A percentile compares a stretch with the other conserved stretches of the same genome.
phyloP scores from a whole-genome alignment of 2,113 vertebrate genomes.

The Chaetodon trifascialis region DNA sequence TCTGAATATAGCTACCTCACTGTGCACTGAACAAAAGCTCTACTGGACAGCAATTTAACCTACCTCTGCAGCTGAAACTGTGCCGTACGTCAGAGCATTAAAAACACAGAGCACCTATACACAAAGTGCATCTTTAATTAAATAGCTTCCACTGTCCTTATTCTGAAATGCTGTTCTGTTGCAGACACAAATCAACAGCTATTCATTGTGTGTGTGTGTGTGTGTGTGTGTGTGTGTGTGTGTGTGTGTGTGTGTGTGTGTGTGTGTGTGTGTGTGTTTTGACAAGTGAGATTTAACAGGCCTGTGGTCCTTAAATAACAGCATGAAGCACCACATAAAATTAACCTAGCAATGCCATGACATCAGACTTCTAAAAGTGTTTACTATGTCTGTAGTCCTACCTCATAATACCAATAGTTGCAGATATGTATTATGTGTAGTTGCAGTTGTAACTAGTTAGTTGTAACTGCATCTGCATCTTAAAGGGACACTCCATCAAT shows the following conservation, averaged over 20 bases:
- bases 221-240: no score
- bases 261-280: not conserved
- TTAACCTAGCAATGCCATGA: not conserved
- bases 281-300: slow-evolving; percentile 1
- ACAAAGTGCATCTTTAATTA: slow-evolving; percentile 21
- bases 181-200: slow-evolving; percentile 7
- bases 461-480: no score
- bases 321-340: slow-evolving; percentile 24
- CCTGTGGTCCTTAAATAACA: no score
- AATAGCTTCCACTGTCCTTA: not conserved
- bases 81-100: slow-evolving; percentile 7
- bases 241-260: no score
- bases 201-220: not conserved
- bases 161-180: not conserved
- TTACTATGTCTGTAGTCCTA: not conserved
- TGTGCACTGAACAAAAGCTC: slow-evolving; percentile 10
- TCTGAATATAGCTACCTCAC: slow-evolving; percentile 11
- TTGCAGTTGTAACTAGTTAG: no score
- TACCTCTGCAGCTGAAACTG: not conserved
- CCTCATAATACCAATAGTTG: not conserved
- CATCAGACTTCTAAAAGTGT: slow-evolving; percentile 17
- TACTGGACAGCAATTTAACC: slow-evolving; percentile 21
- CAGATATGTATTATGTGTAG: not conserved
- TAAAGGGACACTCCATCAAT: not conserved
- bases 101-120: slow-evolving; percentile 6